Evolutionary conservation across 2,797 vertebrate species (phyloP).

Genomic region (Micrastur ruficollis): DNA sequence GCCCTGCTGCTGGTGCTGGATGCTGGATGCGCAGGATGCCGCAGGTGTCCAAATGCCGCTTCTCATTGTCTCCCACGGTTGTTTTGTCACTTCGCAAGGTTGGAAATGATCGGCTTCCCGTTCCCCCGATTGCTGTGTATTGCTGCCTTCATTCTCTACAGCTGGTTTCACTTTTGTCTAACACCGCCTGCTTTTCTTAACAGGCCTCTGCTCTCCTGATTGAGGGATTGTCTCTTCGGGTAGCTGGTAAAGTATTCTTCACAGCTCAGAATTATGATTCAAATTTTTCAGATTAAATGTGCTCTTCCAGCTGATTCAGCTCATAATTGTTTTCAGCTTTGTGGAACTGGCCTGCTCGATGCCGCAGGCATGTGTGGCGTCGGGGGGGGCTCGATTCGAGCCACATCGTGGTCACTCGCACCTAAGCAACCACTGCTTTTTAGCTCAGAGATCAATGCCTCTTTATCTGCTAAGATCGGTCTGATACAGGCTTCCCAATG

Average conservation of each 20-base stretch:
- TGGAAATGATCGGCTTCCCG: neutral
- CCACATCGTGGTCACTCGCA: accelerated
- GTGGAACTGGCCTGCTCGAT: neutral
- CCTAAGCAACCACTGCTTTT: neutral
- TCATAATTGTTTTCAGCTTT: slow-evolving; percentile 5
- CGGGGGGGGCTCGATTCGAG: neutral
- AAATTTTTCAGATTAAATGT: slow-evolving; percentile 21
- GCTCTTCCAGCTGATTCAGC: slow-evolving; percentile 59
- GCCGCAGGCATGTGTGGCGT: neutral
- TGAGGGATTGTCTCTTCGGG: slow-evolving; percentile 58
- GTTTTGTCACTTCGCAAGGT: neutral
- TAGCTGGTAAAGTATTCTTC: slow-evolving; percentile 44
- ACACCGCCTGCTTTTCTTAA: slow-evolving; percentile 10
- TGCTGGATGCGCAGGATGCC: accelerated
- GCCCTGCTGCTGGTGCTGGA: neutral
- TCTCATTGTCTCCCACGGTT: neutral
- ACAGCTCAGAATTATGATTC: slow-evolving; percentile 58
- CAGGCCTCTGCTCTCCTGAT: slow-evolving; percentile 57
- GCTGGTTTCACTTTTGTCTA: slow-evolving; percentile 59
- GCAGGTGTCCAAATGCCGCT: neutral
- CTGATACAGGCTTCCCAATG: neutral
- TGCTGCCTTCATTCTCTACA: slow-evolving; percentile 35
- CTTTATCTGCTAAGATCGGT: neutral
- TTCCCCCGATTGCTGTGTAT: neutral
- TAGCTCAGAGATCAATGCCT: neutral